Conservation (phyloP, 2,797 vertebrate genomes). For the Pempheris klunzingeri region DNA sequence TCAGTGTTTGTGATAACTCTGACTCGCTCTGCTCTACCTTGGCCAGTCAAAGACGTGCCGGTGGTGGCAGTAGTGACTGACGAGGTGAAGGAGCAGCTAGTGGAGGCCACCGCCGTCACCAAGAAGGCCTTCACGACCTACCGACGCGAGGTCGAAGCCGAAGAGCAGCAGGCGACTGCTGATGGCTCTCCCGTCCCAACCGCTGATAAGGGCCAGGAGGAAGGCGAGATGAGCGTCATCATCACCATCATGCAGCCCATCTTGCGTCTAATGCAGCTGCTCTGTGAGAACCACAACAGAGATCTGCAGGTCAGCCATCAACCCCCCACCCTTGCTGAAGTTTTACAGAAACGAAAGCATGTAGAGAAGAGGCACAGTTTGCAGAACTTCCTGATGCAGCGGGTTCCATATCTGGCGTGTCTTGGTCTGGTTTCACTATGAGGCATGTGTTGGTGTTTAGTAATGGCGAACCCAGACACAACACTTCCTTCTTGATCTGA, state of each 20-base stretch:
- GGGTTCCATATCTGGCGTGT: conserved; percentile 71
- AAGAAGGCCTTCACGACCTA: conserved; percentile 93
- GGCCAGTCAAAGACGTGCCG: conserved; percentile 89
- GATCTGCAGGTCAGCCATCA: conserved; percentile 91
- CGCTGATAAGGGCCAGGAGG: conserved; percentile 92
- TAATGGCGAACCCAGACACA: conserved; percentile 64
- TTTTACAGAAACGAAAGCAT: conserved; percentile 80
- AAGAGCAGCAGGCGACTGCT: conserved; percentile 89
- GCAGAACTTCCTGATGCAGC: conserved; percentile 73
- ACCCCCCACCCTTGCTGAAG: not conserved
- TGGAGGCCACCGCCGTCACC: conserved; percentile 92
- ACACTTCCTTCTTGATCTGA: conserved; percentile 64
- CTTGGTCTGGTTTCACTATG: conserved; percentile 82
- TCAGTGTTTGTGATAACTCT: conserved; percentile 36
- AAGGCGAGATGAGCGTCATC: conserved; percentile 96
- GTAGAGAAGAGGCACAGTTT: conserved; percentile 69
- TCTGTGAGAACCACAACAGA: conserved; percentile 98
- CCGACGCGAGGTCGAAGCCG: conserved; percentile 91
- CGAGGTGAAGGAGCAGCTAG: conserved; percentile 94
- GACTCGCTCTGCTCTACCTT: not conserved
- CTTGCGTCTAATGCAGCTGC: conserved; percentile 95
- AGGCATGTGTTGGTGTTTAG: conserved; percentile 61
- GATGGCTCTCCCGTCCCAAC: conserved; percentile 86
- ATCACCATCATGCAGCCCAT: conserved; percentile 99
- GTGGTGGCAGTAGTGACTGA: conserved; percentile 89